A percentile compares a stretch with the other conserved stretches of the same genome.
phyloP scores from a whole-genome alignment of 2,113 vertebrate species.

The Entomyzon cyanotis region DNA sequence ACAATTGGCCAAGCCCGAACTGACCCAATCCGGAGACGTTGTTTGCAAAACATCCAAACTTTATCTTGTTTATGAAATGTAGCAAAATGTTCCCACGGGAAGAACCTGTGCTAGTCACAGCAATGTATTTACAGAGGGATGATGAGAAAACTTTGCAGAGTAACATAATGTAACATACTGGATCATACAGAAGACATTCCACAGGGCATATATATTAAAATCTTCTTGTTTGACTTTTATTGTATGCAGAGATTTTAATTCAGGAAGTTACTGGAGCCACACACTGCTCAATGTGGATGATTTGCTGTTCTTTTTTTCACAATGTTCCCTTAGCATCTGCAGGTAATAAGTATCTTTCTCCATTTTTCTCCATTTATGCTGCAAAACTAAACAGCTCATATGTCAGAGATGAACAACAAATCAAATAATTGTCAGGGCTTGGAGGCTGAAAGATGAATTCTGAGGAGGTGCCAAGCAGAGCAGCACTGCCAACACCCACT shows the following conservation, averaged over 20 bases:
- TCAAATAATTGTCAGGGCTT: neutral
- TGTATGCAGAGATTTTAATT: neutral
- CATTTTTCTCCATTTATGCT: neutral
- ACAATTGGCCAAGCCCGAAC: too few species aligned
- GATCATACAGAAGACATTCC: neutral
- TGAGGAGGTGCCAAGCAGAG: neutral
- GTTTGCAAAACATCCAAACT: too few species aligned
- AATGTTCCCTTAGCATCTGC: neutral
- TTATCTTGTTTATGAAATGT: too few species aligned
- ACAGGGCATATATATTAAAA: neutral
- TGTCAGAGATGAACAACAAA: neutral
- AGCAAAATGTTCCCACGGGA: too few species aligned
- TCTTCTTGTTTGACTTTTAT: neutral
- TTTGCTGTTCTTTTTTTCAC: neutral
- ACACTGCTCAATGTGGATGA: neutral
- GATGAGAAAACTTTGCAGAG: neutral
- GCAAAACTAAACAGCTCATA: neutral
- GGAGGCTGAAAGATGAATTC: neutral
- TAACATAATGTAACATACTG: neutral
- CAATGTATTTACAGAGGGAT: neutral
- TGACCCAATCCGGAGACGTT: too few species aligned
- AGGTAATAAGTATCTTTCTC: neutral
- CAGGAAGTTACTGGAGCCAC: neutral
- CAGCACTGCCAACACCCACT: neutral
- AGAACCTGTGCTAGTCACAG: too few species aligned